Evolutionary conservation across 2,113 vertebrate genomes (phyloP).

Genomic region (Pachyramphus minor): DNA sequence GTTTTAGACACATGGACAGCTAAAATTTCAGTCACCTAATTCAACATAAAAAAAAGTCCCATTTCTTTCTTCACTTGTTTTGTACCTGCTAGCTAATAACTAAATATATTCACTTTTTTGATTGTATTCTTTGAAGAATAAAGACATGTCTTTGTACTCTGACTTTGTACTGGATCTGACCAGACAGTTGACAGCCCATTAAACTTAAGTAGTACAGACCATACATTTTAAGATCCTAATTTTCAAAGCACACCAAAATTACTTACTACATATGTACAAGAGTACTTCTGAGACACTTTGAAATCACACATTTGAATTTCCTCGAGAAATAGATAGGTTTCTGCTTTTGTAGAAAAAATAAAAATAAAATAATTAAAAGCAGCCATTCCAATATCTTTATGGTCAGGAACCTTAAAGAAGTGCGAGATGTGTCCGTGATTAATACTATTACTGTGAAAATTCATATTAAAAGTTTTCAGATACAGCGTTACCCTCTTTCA

Average conservation of each 20-base stretch:
- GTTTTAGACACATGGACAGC: background rate
- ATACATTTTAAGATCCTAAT: slow-evolving; percentile 46
- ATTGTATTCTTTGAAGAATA: slow-evolving; percentile 68
- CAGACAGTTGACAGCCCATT: slow-evolving; percentile 63
- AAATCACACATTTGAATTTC: background rate
- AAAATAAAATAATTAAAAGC: background rate
- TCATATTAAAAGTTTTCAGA: background rate
- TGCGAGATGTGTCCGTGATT: background rate
- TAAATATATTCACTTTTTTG: slow-evolving; percentile 58
- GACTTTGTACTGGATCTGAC: slow-evolving; percentile 33
- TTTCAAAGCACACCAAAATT: slow-evolving; percentile 42
- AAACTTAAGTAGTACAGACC: slow-evolving; percentile 51
- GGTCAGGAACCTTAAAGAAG: background rate
- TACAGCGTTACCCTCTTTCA: background rate
- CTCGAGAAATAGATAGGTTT: background rate
- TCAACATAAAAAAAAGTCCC: background rate
- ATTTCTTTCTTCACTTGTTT: slow-evolving; percentile 41
- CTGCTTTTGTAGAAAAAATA: background rate
- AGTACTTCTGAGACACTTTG: background rate
- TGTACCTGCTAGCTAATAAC: slow-evolving; percentile 60
- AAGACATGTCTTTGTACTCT: slow-evolving; percentile 48
- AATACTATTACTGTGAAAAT: background rate
- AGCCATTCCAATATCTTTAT: background rate
- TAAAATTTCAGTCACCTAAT: background rate
- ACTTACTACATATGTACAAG: background rate